Percentiles rank a stretch among this genome's conserved stretches.
Evolutionary conservation across 1,140 invertebrate genomes (phyloP).

Genomic region (Aporrectodea caliginosa): DNA sequence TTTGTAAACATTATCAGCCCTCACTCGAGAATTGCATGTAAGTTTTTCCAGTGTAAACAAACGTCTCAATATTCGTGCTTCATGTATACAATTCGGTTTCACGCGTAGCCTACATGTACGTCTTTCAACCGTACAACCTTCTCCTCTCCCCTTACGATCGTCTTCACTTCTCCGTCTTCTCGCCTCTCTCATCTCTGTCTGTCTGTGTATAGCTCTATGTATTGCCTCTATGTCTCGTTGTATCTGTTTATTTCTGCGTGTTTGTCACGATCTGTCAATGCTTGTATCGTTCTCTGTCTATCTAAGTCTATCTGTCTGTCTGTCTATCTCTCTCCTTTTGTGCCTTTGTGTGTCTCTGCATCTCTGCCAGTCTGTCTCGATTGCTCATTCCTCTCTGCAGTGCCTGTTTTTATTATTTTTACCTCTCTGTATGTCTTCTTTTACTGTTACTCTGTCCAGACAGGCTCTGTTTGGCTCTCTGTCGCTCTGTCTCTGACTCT

Average conservation of each 20-base stretch:
- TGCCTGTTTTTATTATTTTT: too few relatives aligned
- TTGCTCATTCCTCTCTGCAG: too few relatives aligned
- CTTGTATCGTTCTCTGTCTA: not conserved
- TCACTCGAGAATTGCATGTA: too few relatives aligned
- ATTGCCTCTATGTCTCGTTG: not conserved
- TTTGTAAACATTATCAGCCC: too few relatives aligned
- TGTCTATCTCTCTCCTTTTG: not conserved
- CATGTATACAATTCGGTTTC: too few relatives aligned
- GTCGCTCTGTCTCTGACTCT: not conserved
- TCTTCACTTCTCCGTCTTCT: not conserved
- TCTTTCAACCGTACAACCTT: not conserved
- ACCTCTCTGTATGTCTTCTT: not conserved
- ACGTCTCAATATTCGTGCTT: too few relatives aligned
- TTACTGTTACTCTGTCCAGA: not conserved
- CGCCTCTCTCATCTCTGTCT: not conserved
- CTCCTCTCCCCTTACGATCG: not conserved
- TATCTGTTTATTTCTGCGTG: not conserved
- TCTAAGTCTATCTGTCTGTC: not conserved
- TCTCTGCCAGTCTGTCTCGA: not conserved
- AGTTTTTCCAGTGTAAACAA: too few relatives aligned
- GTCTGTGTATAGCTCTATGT: not conserved
- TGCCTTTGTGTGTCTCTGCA: not conserved
- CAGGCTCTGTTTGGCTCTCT: not conserved
- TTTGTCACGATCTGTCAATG: not conserved
- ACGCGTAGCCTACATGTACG: too few relatives aligned